phyloP scores from a whole-genome alignment of 2,113 vertebrate genomes.

The Ranitomeya variabilis region DNA sequence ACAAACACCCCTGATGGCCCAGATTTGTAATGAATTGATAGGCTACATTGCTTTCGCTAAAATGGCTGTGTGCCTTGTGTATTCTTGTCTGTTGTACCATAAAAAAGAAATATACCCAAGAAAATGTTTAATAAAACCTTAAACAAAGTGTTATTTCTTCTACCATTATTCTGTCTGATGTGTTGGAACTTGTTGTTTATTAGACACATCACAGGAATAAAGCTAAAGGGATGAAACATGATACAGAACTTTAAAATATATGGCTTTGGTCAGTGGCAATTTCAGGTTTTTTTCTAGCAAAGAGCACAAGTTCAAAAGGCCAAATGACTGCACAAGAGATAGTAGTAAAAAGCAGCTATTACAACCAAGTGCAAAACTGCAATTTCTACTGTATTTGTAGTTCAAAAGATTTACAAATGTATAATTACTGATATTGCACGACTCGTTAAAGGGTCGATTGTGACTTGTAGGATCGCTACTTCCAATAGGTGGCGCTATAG shows the following conservation, averaged over 20 bases:
- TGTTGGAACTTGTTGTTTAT: slow-evolving; percentile 6
- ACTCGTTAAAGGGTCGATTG: too few relatives aligned
- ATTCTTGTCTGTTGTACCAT: slow-evolving; percentile 11
- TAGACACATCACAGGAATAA: slow-evolving; percentile 14
- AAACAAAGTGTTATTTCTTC: slow-evolving; percentile 27
- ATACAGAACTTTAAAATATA: slow-evolving; percentile 26
- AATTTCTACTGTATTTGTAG: background rate
- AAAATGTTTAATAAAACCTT: slow-evolving; percentile 29
- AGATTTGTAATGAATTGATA: background rate
- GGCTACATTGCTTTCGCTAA: background rate
- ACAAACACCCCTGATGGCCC: background rate
- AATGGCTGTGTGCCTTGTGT: background rate
- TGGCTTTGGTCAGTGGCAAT: background rate
- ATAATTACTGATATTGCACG: too few relatives aligned
- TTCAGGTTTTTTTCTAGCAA: background rate
- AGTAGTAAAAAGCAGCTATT: slow-evolving; percentile 3
- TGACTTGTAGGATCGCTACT: too few relatives aligned
- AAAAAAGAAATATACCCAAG: slow-evolving; percentile 9
- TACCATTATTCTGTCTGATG: slow-evolving; percentile 23
- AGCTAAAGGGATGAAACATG: slow-evolving; percentile 29
- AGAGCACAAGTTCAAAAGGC: slow-evolving; percentile 7
- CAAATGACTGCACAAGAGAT: slow-evolving; percentile 7
- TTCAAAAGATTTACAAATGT: background rate
- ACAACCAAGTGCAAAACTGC: background rate
- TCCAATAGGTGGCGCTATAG: too few relatives aligned